phyloP scores from a whole-genome alignment of 2,113 vertebrate genomes.

The Guaruba guarouba region DNA sequence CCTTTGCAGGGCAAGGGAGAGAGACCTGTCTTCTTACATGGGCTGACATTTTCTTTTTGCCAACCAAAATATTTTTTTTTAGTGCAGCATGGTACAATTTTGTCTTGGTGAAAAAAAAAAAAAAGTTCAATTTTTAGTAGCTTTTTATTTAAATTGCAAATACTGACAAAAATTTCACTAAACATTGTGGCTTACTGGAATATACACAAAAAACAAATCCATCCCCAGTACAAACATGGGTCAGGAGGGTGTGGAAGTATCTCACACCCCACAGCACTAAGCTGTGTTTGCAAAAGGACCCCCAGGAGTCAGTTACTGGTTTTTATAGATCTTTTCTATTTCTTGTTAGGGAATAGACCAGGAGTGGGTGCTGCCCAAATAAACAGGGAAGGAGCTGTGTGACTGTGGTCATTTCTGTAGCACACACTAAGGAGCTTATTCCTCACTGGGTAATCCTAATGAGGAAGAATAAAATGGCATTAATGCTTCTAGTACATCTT shows the following conservation, averaged over 20 bases:
- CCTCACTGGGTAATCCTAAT: background rate
- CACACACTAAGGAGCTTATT: background rate
- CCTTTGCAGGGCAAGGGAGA: background rate
- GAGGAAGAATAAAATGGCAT: background rate
- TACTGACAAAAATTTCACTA: background rate
- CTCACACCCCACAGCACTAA: background rate
- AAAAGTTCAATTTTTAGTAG: background rate
- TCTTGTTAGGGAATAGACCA: background rate
- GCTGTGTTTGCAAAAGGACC: background rate
- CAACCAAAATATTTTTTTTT: background rate
- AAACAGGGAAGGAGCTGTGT: background rate
- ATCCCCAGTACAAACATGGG: background rate
- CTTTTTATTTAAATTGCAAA: background rate
- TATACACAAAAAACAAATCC: background rate
- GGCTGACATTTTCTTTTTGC: background rate
- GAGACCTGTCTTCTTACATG: background rate
- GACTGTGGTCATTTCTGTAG: background rate
- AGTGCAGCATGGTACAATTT: rapidly evolving
- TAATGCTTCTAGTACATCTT: background rate
- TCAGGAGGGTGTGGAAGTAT: background rate
- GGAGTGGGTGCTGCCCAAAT: background rate
- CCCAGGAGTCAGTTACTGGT: background rate
- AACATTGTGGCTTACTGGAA: background rate
- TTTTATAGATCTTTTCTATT: background rate
- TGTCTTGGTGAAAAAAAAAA: background rate